Percentiles rank a stretch among this genome's conserved stretches.
phyloP scores from a whole-genome alignment of 2,113 vertebrate species.

The Microtus montanus region DNA sequence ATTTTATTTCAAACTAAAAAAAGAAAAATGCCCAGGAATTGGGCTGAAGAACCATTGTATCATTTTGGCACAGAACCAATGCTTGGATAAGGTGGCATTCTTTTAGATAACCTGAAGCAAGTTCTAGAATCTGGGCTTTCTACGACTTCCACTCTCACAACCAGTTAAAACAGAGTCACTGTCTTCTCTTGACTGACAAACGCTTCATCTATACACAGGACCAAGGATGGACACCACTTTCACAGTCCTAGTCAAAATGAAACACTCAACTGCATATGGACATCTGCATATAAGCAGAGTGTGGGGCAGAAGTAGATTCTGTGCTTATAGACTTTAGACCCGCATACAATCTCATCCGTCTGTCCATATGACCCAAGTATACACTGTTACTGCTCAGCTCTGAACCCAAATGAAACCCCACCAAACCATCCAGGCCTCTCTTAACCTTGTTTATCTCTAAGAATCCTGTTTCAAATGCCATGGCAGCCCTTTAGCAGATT shows the following conservation, averaged over 20 bases:
- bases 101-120: constrained; percentile 5
- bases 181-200: neutral
- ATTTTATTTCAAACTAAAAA: neutral
- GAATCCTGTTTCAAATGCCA: neutral
- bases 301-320: neutral
- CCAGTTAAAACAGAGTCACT: neutral
- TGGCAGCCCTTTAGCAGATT: neutral
- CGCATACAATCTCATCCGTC: neutral
- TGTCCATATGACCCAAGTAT: neutral
- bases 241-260: neutral
- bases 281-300: neutral
- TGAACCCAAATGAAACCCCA: constrained; percentile 10
- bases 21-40: neutral
- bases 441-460: neutral
- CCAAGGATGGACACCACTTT: neutral
- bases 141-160: neutral
- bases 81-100: neutral
- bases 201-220: neutral
- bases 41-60: neutral
- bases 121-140: neutral
- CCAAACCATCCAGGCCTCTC: neutral
- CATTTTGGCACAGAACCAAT: neutral
- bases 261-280: neutral
- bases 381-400: neutral
- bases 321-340: neutral